Base-by-base conservation (phyloP, 2,888 invertebrate genomes). In the Phyllotreta cruciferae region DNA sequence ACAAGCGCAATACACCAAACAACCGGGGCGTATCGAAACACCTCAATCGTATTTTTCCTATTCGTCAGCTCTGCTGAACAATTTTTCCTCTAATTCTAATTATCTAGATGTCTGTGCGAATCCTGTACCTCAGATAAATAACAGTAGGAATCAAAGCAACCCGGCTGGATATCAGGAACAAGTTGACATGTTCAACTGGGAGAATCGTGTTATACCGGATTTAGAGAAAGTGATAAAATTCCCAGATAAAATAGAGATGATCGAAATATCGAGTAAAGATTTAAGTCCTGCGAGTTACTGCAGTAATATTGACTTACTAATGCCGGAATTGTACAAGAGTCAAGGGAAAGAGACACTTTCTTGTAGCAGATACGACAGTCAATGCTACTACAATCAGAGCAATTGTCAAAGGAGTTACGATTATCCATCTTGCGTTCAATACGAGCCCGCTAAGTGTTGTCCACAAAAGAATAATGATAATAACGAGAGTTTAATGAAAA, bases 211-310 rank as follows among this genome's bases (percentile, higher is more conserved):
- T 6, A 56, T 63, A 10, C 50, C 69, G 6, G 69, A 72, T 11
- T 41, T 68, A 24, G 66, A 71, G 39, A 69, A 72, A 60, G 66
- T 63, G 53, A 44, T 73, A 38, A 75, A 75, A 58, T 66, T 75
- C 41, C 62, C 74, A 0, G 78, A 78, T 58, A 79, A 78, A 70
- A 74, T 76, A 13, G 78, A 79, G 64, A 74, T 73, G 53, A 74
- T 77, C 54, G 79, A 79, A 63, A 75, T 78, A 24, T 72, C 71
- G 3, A 76, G 73, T 64, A 80, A 79, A 69, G 78, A 79, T 69
- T 69, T 78, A 53, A 80, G 79, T 62, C 79, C 79, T 2, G 74
- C 72, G 5, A 79, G 76, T 68, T 78, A 75, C 56, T 78, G 77
- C 60, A 79, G 75, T 62, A 77, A 75, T 42, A 63, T 70, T 24